Evolutionary conservation across 2,797 vertebrate genomes (phyloP), one percentile per base, ranked within the genome.

Genomic region (Acanthornis magna): DNA sequence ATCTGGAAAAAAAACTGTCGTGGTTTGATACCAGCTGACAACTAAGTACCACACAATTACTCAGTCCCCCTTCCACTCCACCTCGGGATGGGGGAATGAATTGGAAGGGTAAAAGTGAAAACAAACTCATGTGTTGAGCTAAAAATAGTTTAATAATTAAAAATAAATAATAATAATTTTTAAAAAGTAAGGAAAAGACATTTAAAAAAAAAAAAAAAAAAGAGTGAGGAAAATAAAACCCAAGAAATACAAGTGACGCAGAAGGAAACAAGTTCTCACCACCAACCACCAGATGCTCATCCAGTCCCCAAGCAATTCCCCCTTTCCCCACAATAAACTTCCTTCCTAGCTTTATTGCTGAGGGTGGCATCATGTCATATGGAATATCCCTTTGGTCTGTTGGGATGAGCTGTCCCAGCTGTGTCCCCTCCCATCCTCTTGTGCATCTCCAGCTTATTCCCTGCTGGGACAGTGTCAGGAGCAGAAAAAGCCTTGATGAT

Each of bases 271-370:
- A 29, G 16, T 53, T 6, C 26, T 84, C 30, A 32, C 16, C 26
- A 62, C 5, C 8, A 40, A 30, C 5, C 0, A 1, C 13, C 2
- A 0, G 0, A 29, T 25, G 25, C 8, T 29, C 74, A 77, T 4
- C 1, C 38, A 48, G 38, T 29, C n/a, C 4, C 9, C 3, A 10
- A 11, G 21, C 29, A 68, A 20, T 4, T 1, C 1, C 4, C 11
- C 0, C 3, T 27, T 22, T 3, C 9, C 11, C 2, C 1, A n/a
- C 32, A 65, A 22, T 10, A 29, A n/a, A 38, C 2, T 36, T 78
- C 21, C 11, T 29, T 29, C 26, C 32, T 20, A 51, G 8, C 47
- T 66, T 75, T 47, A 36, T 19, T 50, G 21, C 17, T 78, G 21
- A 51, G 2, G 30, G 27, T 25, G 27, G 9, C 1, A 1, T 29